Conservation (phyloP, 1,140 invertebrate species). For the Bombus waltoni region DNA sequence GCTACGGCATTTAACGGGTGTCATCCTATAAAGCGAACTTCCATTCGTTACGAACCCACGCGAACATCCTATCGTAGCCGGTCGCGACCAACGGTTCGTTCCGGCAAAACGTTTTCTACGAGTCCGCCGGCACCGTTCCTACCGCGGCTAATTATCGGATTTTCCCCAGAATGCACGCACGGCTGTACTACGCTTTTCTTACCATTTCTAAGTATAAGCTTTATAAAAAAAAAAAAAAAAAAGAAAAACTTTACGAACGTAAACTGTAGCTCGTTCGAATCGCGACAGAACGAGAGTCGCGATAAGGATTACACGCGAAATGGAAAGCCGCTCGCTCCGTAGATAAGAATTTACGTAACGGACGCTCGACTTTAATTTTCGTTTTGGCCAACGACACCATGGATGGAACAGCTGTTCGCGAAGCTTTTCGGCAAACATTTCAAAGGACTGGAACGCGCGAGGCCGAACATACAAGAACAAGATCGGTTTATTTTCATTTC, state of each 20-base stretch:
- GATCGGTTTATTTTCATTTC: background rate
- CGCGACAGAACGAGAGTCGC: too few species aligned
- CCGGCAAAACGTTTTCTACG: background rate
- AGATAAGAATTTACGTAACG: background rate
- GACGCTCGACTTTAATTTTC: background rate
- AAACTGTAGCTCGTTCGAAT: too few species aligned
- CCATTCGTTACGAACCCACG: constrained; percentile 32
- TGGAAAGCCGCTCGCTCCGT: too few species aligned
- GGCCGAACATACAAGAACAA: background rate
- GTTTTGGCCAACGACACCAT: background rate
- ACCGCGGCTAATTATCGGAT: too few species aligned
- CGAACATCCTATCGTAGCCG: constrained; percentile 25
- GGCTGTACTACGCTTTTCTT: too few species aligned
- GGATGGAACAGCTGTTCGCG: background rate
- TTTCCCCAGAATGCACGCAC: too few species aligned
- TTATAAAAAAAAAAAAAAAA: too few species aligned
- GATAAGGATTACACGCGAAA: background rate
- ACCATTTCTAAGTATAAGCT: background rate
- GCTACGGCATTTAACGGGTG: constrained; percentile 79
- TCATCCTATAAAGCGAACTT: constrained; percentile 71
- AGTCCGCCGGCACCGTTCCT: too few species aligned
- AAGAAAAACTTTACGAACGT: too few species aligned
- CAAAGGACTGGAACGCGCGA: background rate
- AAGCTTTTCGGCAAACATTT: background rate
- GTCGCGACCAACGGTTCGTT: background rate